Percentiles rank a stretch among this genome's conserved stretches.
phyloP scores from a whole-genome alignment of 2,888 invertebrate species.

The Nemapogon koenigi region DNA sequence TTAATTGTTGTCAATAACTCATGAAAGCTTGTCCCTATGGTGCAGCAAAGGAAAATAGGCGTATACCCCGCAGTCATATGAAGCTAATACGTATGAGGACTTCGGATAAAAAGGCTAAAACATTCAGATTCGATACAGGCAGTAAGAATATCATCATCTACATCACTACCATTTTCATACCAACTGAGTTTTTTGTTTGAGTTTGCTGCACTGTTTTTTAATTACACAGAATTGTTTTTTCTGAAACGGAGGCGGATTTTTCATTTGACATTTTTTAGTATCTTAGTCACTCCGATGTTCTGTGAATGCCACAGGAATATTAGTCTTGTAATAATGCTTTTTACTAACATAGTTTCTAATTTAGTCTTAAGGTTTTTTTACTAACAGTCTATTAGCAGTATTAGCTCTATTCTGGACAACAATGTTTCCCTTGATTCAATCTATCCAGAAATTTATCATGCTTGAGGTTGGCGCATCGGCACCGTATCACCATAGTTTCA shows the following conservation, averaged over 20 bases:
- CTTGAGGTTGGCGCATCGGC: too few relatives aligned
- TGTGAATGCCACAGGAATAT: too few relatives aligned
- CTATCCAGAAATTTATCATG: too few relatives aligned
- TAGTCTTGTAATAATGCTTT: too few relatives aligned
- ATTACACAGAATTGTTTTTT: slow-evolving; percentile 2
- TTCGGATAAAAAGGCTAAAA: slow-evolving; percentile 61
- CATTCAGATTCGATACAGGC: slow-evolving; percentile 69
- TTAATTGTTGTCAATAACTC: slow-evolving; percentile 8
- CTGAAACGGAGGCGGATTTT: slow-evolving; percentile 6
- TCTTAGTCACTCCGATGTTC: too few relatives aligned
- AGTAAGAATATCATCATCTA: slow-evolving; percentile 40
- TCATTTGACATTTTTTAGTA: too few relatives aligned
- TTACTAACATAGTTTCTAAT: too few relatives aligned
- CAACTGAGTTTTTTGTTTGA: slow-evolving; percentile 8
- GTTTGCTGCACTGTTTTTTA: slow-evolving; percentile 4
- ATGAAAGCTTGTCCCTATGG: slow-evolving; percentile 23
- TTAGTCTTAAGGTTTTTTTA: too few relatives aligned
- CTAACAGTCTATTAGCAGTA: too few relatives aligned
- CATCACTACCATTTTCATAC: slow-evolving; percentile 2
- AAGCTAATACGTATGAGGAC: slow-evolving; percentile 70
- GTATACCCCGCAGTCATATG: slow-evolving; percentile 66
- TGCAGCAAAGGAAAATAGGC: slow-evolving; percentile 50
- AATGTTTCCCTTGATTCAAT: too few relatives aligned
- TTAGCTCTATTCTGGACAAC: too few relatives aligned
- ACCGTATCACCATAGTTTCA: too few relatives aligned